Percentiles rank a stretch among this genome's conserved stretches.
Evolutionary conservation across 2,797 vertebrate genomes (phyloP).

Genomic region (Pipistrellus kuhlii): DNA sequence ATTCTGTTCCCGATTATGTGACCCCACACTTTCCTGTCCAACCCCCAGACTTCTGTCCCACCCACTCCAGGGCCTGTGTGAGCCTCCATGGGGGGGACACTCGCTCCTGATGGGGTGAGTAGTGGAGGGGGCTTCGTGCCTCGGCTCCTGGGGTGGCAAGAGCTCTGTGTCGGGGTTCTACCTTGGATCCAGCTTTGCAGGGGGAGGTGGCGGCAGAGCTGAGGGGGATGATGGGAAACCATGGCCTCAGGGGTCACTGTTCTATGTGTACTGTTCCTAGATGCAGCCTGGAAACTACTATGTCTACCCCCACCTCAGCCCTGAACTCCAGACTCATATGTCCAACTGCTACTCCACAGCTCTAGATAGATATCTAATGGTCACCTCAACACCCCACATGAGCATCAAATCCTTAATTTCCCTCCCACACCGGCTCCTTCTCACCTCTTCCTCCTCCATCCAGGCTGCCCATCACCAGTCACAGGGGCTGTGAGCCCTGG

Average conservation of each 20-base stretch:
- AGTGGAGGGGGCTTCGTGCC: too few relatives aligned
- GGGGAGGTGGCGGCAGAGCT: not conserved
- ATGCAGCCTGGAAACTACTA: not conserved
- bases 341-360: not conserved
- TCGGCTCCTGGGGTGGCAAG: too few relatives aligned
- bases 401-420: not conserved
- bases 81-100: too few relatives aligned
- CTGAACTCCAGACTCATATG: not conserved
- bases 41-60: too few relatives aligned
- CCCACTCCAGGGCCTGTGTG: too few relatives aligned
- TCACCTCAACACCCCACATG: not conserved
- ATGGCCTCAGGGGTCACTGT: not conserved
- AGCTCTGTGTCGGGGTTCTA: too few relatives aligned
- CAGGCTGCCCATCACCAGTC: too few relatives aligned
- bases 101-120: too few relatives aligned
- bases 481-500: too few relatives aligned
- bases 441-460: accelerated
- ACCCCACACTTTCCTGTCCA: too few relatives aligned
- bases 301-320: not conserved
- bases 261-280: not conserved
- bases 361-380: not conserved
- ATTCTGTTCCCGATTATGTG: too few relatives aligned
- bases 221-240: too few relatives aligned
- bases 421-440: not conserved
- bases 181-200: not conserved